Evolutionary conservation across 2,888 invertebrate species (phyloP).

Genomic region (Coenonympha arcania): DNA sequence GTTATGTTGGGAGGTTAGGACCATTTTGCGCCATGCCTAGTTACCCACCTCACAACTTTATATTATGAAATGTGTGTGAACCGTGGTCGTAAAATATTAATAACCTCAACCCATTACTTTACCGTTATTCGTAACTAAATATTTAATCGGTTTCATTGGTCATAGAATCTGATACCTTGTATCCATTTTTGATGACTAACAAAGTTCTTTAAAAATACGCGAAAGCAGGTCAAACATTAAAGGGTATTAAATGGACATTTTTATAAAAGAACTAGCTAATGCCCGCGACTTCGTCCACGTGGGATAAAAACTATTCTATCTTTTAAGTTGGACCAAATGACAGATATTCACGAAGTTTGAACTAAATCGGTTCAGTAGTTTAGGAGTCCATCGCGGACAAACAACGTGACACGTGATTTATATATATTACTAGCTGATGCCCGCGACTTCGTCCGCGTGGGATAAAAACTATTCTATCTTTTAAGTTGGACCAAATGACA

Average conservation of each 20-base stretch:
- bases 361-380: too few relatives aligned
- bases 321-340: too few relatives aligned
- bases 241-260: not conserved
- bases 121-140: not conserved
- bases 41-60: not conserved
- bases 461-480: too few relatives aligned
- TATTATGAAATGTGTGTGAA: not conserved
- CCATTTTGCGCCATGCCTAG: not conserved
- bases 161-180: not conserved
- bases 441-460: too few relatives aligned
- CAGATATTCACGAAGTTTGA: too few relatives aligned
- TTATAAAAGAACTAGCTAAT: conserved; percentile 1
- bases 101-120: not conserved
- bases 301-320: too few relatives aligned
- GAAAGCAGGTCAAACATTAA: conserved; percentile 1
- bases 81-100: not conserved
- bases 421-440: too few relatives aligned
- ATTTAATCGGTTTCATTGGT: not conserved
- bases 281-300: too few relatives aligned
- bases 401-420: too few relatives aligned
- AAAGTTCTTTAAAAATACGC: not conserved
- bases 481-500: too few relatives aligned
- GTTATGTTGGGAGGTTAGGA: not conserved
- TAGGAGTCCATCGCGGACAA: too few relatives aligned
- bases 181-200: not conserved